Conservation (phyloP, 2,113 vertebrate species). For the Nettapus auritus region DNA sequence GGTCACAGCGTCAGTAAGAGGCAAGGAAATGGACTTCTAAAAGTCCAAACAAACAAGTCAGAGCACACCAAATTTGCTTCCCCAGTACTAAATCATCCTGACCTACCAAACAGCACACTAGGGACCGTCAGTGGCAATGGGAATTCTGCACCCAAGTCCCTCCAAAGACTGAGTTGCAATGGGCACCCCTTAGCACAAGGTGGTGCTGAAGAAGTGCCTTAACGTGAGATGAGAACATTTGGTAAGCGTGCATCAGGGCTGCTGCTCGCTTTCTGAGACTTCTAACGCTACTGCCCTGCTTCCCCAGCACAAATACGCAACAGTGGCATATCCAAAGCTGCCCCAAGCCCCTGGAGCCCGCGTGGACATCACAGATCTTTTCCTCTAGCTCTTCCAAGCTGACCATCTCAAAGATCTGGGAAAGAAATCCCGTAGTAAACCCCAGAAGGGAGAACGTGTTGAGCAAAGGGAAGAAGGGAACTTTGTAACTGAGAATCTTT, state of each 20-base stretch:
- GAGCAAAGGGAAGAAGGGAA: neutral
- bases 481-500: neutral
- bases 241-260: neutral
- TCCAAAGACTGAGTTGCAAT: neutral
- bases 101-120: neutral
- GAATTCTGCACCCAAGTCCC: neutral
- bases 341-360: neutral
- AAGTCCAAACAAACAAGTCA: neutral
- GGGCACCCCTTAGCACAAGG: neutral
- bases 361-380: neutral
- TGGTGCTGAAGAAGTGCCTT: slow-evolving; percentile 51
- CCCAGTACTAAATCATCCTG: neutral
- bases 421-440: neutral
- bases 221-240: rapidly evolving
- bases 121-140: neutral
- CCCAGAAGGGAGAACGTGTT: neutral
- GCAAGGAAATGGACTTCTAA: neutral
- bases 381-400: neutral
- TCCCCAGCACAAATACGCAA: neutral
- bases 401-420: neutral
- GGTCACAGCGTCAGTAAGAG: neutral
- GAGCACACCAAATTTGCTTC: neutral
- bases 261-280: rapidly evolving
- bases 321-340: neutral
- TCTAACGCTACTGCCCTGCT: neutral